phyloP scores from a whole-genome alignment of 2,113 vertebrate species.

The Ranitomeya variabilis region DNA sequence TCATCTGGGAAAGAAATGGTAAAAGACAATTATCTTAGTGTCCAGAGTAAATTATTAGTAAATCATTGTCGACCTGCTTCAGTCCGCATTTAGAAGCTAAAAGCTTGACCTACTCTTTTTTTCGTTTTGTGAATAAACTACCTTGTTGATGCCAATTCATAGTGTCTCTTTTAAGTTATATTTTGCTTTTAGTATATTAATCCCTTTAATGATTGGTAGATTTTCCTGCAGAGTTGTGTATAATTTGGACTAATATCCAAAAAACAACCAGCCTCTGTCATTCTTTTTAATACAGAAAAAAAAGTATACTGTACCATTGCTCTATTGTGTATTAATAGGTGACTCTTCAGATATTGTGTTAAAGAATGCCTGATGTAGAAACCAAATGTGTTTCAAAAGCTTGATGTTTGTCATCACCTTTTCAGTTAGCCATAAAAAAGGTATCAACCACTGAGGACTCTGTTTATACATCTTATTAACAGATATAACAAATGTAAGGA shows the following conservation, averaged over 20 bases:
- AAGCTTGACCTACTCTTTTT: conserved; percentile 17
- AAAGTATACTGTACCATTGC: too few species aligned
- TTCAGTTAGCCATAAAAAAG: too few species aligned
- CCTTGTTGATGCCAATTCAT: neutral
- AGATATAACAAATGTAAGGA: too few species aligned
- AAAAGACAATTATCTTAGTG: neutral
- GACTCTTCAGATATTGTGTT: too few species aligned
- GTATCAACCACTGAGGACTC: too few species aligned
- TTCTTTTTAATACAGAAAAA: neutral
- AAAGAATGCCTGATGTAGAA: too few species aligned
- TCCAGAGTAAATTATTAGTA: conserved; percentile 5
- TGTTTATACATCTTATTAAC: too few species aligned
- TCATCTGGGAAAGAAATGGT: conserved; percentile 9
- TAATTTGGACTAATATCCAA: neutral
- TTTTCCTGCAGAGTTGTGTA: neutral
- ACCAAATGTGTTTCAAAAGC: too few species aligned
- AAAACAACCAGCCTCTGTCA: neutral
- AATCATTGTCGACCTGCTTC: neutral
- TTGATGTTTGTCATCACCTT: too few species aligned
- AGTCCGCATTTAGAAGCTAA: conserved; percentile 5
- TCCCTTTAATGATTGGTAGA: neutral
- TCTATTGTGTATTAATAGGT: too few species aligned
- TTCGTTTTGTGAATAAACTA: neutral
- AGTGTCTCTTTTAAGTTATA: neutral
- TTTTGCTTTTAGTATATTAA: neutral